Percentiles rank a stretch among this genome's conserved stretches.
phyloP scores from a whole-genome alignment of 1,140 invertebrate species.

The Proctacanthus coquilletti region DNA sequence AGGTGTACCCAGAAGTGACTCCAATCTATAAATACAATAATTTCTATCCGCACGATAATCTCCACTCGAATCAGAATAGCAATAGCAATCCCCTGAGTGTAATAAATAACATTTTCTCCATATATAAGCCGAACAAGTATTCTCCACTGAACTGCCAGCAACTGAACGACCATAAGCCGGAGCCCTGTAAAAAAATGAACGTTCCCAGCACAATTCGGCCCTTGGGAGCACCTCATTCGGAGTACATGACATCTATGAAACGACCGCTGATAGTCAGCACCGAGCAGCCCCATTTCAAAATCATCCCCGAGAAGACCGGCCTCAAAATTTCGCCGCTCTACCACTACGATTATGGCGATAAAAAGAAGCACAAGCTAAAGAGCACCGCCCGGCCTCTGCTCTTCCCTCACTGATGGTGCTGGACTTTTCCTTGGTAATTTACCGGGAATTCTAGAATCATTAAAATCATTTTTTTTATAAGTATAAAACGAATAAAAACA shows the following conservation, averaged over 20 bases:
- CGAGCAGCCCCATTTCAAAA: conserved; percentile 33
- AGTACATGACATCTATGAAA: conserved; percentile 34
- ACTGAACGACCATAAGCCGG: conserved; percentile 29
- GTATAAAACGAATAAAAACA: background rate
- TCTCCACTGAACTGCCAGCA: conserved; percentile 26
- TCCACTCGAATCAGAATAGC: conserved; percentile 22
- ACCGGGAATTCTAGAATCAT: background rate
- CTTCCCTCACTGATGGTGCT: conserved; percentile 31
- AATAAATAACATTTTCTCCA: conserved; percentile 32
- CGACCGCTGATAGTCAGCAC: conserved; percentile 31
- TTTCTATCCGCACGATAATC: conserved; percentile 20
- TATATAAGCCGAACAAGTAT: conserved; percentile 30
- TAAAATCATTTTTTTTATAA: background rate
- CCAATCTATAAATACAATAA: conserved; percentile 29
- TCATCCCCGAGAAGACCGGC: conserved; percentile 34
- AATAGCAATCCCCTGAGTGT: conserved; percentile 25
- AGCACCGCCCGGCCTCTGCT: conserved; percentile 26
- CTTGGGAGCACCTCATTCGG: conserved; percentile 13
- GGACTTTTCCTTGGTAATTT: conserved; percentile 30
- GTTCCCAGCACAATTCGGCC: conserved; percentile 23
- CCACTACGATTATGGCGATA: conserved; percentile 20
- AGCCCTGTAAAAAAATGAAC: conserved; percentile 32
- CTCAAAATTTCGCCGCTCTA: conserved; percentile 35
- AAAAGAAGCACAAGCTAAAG: conserved; percentile 22
- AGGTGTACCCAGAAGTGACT: conserved; percentile 24